These are phyloP conservation scores for Monopterus albus DNA, from an alignment of 2,113 vertebrate genomes.

Conservation along the genomic window DNA sequence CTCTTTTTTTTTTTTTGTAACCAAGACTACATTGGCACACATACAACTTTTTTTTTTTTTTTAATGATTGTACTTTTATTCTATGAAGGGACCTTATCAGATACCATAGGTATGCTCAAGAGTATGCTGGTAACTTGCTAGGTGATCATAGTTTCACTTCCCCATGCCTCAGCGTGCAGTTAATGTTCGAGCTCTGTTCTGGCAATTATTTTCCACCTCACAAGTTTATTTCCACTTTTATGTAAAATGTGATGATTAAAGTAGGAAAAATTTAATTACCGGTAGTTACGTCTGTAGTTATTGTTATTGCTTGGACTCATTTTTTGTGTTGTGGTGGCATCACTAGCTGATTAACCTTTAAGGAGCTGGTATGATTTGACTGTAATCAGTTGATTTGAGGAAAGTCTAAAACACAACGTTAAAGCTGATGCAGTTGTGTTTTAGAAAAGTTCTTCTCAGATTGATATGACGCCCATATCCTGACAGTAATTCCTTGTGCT, in stretches of 20 bases:
- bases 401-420: background rate
- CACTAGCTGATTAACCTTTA: too few species aligned
- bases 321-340: background rate
- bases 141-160: constrained; percentile 28
- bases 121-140: too few species aligned
- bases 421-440: background rate
- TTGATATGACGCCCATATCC: constrained; percentile 38
- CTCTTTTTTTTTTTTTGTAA: too few species aligned
- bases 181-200: background rate
- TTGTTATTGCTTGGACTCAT: background rate
- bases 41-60: too few species aligned
- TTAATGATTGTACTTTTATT: too few species aligned
- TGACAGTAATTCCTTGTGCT: constrained; percentile 30
- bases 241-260: constrained; percentile 1
- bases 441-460: background rate
- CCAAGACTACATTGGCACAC: too few species aligned
- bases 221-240: constrained; percentile 27
- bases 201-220: constrained; percentile 13
- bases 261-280: background rate
- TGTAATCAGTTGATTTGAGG: background rate
- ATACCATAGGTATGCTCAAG: too few species aligned
- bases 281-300: background rate
- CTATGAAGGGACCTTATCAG: too few species aligned
- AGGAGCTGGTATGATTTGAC: too few species aligned
- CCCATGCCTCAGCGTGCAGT: background rate